Evolutionary conservation across 2,888 invertebrate species (phyloP), one percentile per base, ranked within the genome.

Genomic region (Caradrina kadenii): DNA sequence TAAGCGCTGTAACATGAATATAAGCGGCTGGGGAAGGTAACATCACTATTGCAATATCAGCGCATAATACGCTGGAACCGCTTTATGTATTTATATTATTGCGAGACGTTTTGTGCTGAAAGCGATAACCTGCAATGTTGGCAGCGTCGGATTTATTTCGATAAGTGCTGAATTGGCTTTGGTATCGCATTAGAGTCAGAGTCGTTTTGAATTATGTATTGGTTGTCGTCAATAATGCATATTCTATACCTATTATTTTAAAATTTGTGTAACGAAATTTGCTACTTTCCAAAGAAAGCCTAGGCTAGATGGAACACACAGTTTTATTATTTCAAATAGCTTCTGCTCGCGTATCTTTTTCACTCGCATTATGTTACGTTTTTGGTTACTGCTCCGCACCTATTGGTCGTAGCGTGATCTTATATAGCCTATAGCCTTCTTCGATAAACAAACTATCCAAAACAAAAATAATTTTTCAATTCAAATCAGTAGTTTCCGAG

Each of bases 321-420:
- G 42, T 63, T 73, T 73, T 73, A 78, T 26, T 69, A 63, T 69
- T 74, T 49, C 60, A 78, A 73, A 61, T n/a, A n/a, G n/a, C n/a
- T n/a, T n/a, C n/a, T n/a, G n/a, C n/a, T n/a, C n/a, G n/a, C n/a
- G n/a, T n/a, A n/a, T n/a, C n/a, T n/a, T n/a, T n/a, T n/a, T n/a
- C n/a, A n/a, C n/a, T n/a, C n/a, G n/a, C n/a, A n/a, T n/a, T n/a
- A n/a, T n/a, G n/a, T n/a, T n/a, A n/a, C n/a, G n/a, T n/a, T n/a
- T n/a, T n/a, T n/a, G n/a, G n/a, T n/a, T n/a, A n/a, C n/a, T n/a
- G n/a, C n/a, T n/a, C n/a, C n/a, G n/a, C n/a, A n/a, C n/a, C n/a
- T n/a, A n/a, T n/a, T n/a, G n/a, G n/a, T n/a, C n/a, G n/a, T n/a
- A n/a, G n/a, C n/a, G n/a, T n/a, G n/a, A n/a, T n/a, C n/a, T n/a